Evolutionary conservation across 2,888 invertebrate genomes (phyloP), one percentile per base, ranked within the genome.

Genomic region (Parochlus steinenii): DNA sequence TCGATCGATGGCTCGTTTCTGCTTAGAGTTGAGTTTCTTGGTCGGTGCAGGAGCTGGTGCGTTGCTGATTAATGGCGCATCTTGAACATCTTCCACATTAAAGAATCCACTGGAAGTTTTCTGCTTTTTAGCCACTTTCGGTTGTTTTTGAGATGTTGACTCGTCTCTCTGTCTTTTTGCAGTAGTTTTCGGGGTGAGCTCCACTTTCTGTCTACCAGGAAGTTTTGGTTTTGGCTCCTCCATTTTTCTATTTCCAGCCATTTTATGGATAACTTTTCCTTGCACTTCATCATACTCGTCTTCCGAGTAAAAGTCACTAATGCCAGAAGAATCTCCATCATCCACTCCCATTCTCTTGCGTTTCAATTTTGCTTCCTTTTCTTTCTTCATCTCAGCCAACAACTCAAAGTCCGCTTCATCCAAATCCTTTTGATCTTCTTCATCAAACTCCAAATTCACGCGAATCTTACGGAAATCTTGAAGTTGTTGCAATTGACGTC

Each of bases 401-500:
- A 69, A 59, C 50, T 70, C 71, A 14, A 69, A 51, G 56, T 75
- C 72, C 5, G 50, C 63, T 54, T 47, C 51, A 24, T 56, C 57
- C 33, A 57, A 39, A 39, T 58, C 58, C 16, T 53, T 58, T 6
- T 59, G 48, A 48, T 75, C 72, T 32, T 69, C 64, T 42, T 64
- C 60, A 14, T 73, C 68, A 56, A 71, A 80, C 30, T 73, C 63
- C n/a, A 76, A 51, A 8, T 71, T 73, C 17, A 85, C 79, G 49
- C 73, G 69, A 44, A 85, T 83, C 58, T 82, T 81, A 4, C 72
- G 69, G 57, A 80, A 82, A 56, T 85, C 81, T 65, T 83, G 83
- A n/a, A 76, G 63, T 34, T 59, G 59, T 41, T 56, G 54, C 32
- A 59, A 53, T 36, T 56, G 49, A 19, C 50, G 49, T 7, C 53